These are phyloP conservation scores for Flexamia atlantica DNA, from an alignment of 2,888 invertebrate genomes.

Conservation along the genomic window DNA sequence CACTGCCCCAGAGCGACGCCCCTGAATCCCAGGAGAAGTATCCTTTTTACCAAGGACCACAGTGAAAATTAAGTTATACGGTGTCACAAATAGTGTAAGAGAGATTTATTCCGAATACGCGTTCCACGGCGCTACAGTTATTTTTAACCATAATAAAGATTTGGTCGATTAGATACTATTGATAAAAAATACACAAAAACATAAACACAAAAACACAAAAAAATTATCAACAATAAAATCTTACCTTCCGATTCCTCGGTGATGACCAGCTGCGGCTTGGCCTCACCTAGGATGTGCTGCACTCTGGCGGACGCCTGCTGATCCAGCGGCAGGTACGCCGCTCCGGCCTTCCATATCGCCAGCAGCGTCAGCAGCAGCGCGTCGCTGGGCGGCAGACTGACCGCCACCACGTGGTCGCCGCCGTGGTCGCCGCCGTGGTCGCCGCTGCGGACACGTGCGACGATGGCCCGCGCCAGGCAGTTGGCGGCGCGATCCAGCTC, in stretches of 20 bases:
- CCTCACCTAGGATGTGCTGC: slow-evolving; percentile 86
- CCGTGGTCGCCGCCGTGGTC: slow-evolving; percentile 79
- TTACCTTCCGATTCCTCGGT: slow-evolving; percentile 81
- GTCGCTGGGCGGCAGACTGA: slow-evolving; percentile 88
- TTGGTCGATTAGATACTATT: too few relatives aligned
- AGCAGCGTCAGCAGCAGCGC: slow-evolving; percentile 82
- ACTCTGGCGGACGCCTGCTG: slow-evolving; percentile 85
- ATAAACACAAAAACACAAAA: too few relatives aligned
- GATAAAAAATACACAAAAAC: too few relatives aligned
- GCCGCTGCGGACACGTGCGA: slow-evolving; percentile 73
- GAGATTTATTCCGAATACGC: too few relatives aligned
- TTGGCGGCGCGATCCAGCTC: slow-evolving; percentile 79
- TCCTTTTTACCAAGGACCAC: too few relatives aligned
- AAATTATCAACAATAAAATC: too few relatives aligned
- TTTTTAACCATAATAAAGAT: too few relatives aligned
- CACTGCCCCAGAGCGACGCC: too few relatives aligned
- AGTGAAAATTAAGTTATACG: too few relatives aligned
- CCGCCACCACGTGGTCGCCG: slow-evolving; percentile 86
- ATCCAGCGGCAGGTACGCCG: slow-evolving; percentile 91
- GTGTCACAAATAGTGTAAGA: too few relatives aligned
- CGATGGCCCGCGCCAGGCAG: slow-evolving; percentile 78
- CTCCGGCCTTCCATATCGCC: slow-evolving; percentile 89
- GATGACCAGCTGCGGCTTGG: slow-evolving; percentile 83
- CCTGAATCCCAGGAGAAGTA: too few relatives aligned
- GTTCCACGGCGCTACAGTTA: too few relatives aligned